Base-by-base conservation (phyloP, 1,140 invertebrate genomes). In the Meloidogyne hapla region DNA sequence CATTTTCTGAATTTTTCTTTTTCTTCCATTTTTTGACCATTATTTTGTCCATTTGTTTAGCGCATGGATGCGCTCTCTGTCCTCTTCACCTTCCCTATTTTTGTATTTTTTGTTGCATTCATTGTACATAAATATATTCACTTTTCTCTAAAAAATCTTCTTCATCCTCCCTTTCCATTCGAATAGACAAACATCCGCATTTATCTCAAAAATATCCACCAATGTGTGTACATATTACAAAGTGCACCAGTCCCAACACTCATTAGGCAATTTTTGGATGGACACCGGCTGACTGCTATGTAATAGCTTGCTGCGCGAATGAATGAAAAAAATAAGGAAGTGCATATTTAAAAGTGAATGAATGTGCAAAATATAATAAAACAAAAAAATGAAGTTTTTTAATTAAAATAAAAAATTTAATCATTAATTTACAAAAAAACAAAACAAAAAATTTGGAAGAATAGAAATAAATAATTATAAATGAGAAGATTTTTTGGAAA, bases 271-370 rank as follows among this genome's bases (percentile, higher is more conserved):
- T 56, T 21, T 56, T 56, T 56, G n/a, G 48, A 56, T 56, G 48
- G 48, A 56, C 48, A 56, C 45, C 45, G 45, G n/a, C 48, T 56
- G 45, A 56, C 48, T 21, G 48, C 48, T 56, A 18, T 56, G 48
- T 56, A 56, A 56, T 56, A 15, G 5, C 12, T 18, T 56, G 6
- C 48, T 56, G 48, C 48, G 48, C 48, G 48, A 56, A 56, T 56
- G 48, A 56, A n/a, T 18, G 48, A 56, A 56, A 9, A n/a, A 56
- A 56, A 56, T n/a, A n/a, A 56, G 8, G n/a, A 56, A 56, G 48
- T 56, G 48, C 48, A 56, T 56, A 56, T 56, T n/a, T 56, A 56
- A 56, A 56, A 56, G 48, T 56, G 48, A 56, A n/a, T 21, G 48
- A 56, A 56, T n/a, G 48, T 2, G 6, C 0, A 9, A n/a, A 21